Base-by-base conservation (phyloP, 2,113 vertebrate genomes). In the Chaetodon auriga region DNA sequence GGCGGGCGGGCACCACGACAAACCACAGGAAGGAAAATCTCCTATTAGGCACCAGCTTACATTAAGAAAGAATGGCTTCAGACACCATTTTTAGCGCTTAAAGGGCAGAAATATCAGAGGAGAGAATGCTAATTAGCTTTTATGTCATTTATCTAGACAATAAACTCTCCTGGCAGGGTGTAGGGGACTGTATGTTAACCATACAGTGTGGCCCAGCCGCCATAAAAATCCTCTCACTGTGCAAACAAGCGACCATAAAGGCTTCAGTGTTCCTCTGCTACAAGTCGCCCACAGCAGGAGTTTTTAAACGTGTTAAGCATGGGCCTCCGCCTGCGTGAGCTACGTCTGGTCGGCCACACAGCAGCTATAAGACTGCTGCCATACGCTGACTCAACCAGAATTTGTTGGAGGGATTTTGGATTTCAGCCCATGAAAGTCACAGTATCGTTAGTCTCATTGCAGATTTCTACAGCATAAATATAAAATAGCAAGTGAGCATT, bases 191-290 rank as follows among this genome's bases (percentile, higher is more conserved):
- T n/a, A 78, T 19, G 64, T 21, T 21, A n/a, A 54, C 35, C 51
- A 46, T 12, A 65, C 71, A 46, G 25, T 71, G 70, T 15, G 78
- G 68, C 61, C 35, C 77, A 55, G 81, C 79, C 23, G 62, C 74
- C 83, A 64, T 60, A 15, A 51, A 51, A 73, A 68, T 80, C 78
- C 77, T 80, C 46, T 61, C 62, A 25, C 72, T 71, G 25, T 38
- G 66, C 65, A 66, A 61, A 66, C 60, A 12, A 43, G 61, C 46
- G 19, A 48, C 49, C 60, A 92, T 74, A 80, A 89, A 90, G 78
- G 46, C 75, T 3, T 25, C 58, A 49, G 58, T 91, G 87, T 85
- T 89, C 57, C 55, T 76, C 66, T 51, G 53, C 68, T 71, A 14
- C 48, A 55, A 46, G 65, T 51, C 30, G 45, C 72, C 69, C 53